Evolutionary conservation across 2,113 vertebrate genomes (phyloP).

Genomic region (Pteruthius melanotis): DNA sequence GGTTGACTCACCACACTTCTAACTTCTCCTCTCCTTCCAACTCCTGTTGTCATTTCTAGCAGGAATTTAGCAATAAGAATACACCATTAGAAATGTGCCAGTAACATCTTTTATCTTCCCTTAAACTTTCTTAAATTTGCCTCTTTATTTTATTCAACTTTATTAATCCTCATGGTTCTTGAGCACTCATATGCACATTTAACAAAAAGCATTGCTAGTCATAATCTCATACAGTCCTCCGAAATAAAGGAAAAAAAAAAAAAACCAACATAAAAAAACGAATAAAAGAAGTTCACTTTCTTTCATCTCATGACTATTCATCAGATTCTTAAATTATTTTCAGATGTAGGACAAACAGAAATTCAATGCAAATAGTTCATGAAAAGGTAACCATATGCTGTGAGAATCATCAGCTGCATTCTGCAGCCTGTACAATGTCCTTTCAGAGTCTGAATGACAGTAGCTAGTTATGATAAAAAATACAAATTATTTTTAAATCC

Average conservation of each 20-base stretch:
- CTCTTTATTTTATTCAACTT: background rate
- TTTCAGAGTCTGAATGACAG: background rate
- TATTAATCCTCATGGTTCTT: background rate
- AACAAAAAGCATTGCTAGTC: background rate
- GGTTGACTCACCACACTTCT: background rate
- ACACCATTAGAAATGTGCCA: background rate
- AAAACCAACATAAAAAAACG: background rate
- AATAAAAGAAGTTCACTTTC: background rate
- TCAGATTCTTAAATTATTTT: slow-evolving; percentile 4
- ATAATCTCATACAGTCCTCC: background rate
- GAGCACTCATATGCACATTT: rapidly evolving
- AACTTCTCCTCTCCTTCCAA: background rate
- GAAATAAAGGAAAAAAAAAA: background rate
- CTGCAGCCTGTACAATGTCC: background rate
- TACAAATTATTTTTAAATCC: background rate
- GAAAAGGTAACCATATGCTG: background rate
- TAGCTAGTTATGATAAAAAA: background rate
- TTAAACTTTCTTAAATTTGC: background rate
- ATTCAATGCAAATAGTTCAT: background rate
- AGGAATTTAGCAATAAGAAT: background rate
- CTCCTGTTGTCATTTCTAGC: background rate
- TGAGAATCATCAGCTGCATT: background rate
- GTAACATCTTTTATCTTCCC: background rate
- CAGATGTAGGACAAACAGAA: background rate
- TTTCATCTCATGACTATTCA: slow-evolving; percentile 5